Base-by-base conservation (phyloP, 2,797 vertebrate genomes). In the Champsocephalus esox region DNA sequence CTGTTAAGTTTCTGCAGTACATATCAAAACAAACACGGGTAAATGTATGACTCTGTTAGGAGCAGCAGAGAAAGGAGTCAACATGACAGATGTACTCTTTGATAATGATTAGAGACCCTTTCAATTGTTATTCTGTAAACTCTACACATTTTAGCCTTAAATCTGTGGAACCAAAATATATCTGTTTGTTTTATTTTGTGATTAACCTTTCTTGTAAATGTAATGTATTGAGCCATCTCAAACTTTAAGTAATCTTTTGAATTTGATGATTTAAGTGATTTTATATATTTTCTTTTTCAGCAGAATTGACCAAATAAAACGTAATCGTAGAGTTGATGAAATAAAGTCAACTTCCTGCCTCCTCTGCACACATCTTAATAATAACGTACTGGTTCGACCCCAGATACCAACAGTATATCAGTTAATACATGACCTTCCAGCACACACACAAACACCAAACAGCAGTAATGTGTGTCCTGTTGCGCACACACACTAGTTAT, bases 21-120 rank as follows among this genome's bases (percentile, higher is more conserved):
- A 43, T 62, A 59, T 60, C 17, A 81, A 86, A 86, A 84, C 78
- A 87, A 82, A 89, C 64, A 78, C 5, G 43, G 6, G 9, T 44
- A 28, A 49, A 63, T 71, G 14, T 51, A 61, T 74, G 44, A 44
- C 49, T 80, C 63, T 65, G 77, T 55, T 71, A 28, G 70, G 45
- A 63, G 71, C 55, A 48, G 54, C n/a, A 49, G 17, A 72, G 16
- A 54, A 62, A 10, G 0, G n/a, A 45, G 24, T 21, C 0, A 44
- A n/a, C 28, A 48, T 38, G 12, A 17, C n/a, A 61, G 55, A 21
- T 11, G 13, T 12, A 11, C 12, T 28, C 4, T n/a, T 56, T 12
- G 32, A 43, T 11, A 60, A 4, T 41, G 1, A 52, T 43, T 21
- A 66, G 49, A 12, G 11, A 13, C 44, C 16, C 12, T 44, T 12